A percentile compares a stretch with the other conserved stretches of the same genome.
These are phyloP conservation scores for Cephalotes varians DNA, from an alignment of 2,888 invertebrate genomes.

Conservation along the genomic window DNA sequence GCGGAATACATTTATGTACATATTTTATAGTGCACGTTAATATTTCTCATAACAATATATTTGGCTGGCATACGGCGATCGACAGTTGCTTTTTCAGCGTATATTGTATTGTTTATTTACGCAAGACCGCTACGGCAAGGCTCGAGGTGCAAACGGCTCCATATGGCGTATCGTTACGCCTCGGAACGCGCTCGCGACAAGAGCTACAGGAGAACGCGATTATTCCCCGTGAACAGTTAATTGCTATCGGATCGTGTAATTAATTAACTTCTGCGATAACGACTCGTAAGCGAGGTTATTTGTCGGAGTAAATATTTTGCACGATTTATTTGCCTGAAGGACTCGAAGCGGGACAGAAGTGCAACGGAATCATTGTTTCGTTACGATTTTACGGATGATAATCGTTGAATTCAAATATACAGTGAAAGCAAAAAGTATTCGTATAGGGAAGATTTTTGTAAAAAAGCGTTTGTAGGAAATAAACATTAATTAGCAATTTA, in stretches of 20 bases:
- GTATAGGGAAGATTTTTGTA: no score
- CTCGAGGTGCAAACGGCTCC: background rate
- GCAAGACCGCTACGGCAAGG: background rate
- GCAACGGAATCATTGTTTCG: background rate
- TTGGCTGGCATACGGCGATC: background rate
- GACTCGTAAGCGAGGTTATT: conserved; percentile 1
- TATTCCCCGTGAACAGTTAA: conserved; percentile 5
- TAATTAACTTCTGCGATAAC: background rate
- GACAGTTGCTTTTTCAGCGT: background rate
- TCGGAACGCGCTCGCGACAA: background rate
- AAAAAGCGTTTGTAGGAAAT: no score
- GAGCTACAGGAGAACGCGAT: background rate
- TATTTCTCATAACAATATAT: background rate
- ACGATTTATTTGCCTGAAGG: conserved; percentile 6
- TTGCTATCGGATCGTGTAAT: background rate
- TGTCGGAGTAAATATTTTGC: background rate
- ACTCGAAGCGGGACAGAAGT: background rate
- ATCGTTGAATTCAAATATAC: background rate
- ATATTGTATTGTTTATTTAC: background rate
- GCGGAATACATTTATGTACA: background rate
- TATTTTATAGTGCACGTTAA: background rate
- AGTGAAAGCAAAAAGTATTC: no score
- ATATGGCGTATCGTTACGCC: background rate
- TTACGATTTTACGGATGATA: background rate
- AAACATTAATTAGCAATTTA: no score